Evolutionary conservation across 2,888 invertebrate species (phyloP), one percentile per base, ranked within the genome.

Genomic region (Mythimna vitellina): DNA sequence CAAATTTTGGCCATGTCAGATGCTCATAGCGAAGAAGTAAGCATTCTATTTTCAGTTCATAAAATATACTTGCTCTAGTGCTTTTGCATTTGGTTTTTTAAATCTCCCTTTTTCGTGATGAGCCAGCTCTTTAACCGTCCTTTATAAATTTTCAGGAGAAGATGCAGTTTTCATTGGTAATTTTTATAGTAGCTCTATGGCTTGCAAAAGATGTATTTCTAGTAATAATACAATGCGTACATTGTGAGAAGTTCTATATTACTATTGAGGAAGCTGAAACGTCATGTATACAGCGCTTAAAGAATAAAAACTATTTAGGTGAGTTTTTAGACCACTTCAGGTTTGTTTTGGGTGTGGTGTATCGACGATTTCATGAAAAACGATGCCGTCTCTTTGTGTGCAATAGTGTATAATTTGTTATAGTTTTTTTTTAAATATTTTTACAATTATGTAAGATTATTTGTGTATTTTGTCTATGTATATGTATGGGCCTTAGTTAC

Each of bases 221-320:
- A 6, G 65, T 82, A 8, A n/a, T 78, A 0, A 17, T 83, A 1
- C 78, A 86, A 14, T 79, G 86, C 2, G 14, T 82, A 0, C 70
- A 85, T 22, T 76, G 82, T 25, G 89, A 88, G 63, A 85, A 78
- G 17, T 86, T 85, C n/a, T 86, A 88, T 32, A 56, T 85, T 0
- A 46, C 68, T 3, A 57, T 86, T 20, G 85, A 82, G n/a, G 66
- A 82, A 29, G 80, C 78, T 8, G 78, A 82, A 38, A 60, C 56
- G 0, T 66, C 65, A 1, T 85, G 87, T 53, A 79, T 78, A 53
- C 65, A 73, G 38, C 69, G 64, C 3, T 38, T 83, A 46, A 78
- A 64, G 46, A 70, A 78, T 42, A 53, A 6, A 9, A 38, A 70
- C 3, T 80, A 54, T 66, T 61, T 62, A 66, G 77, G 83, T 81